Conservation (phyloP, 2,797 vertebrate genomes). For the Cheirogaleus major region DNA sequence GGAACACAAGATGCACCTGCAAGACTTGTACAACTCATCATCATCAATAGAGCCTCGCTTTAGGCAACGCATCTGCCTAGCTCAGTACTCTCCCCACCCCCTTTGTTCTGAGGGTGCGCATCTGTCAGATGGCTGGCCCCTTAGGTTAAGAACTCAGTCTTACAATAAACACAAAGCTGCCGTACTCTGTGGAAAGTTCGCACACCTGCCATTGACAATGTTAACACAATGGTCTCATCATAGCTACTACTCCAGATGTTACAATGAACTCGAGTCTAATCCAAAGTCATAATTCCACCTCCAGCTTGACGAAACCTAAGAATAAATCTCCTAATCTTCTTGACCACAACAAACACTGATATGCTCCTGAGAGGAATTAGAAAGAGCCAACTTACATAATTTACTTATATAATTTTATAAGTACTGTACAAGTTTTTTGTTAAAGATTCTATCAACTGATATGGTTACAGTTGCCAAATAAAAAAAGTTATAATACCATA, state of each 20-base stretch:
- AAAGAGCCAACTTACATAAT: not conserved
- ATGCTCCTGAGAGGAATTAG: not conserved
- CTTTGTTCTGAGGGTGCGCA: not conserved
- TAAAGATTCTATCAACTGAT: not conserved
- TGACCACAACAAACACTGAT: not conserved
- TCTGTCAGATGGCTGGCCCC: not conserved
- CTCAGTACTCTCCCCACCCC: not conserved
- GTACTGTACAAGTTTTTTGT: not conserved
- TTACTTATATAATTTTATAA: not conserved
- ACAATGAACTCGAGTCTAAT: not conserved
- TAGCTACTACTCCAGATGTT: not conserved
- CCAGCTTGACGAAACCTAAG: not conserved
- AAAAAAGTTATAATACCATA: not conserved
- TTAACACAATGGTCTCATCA: not conserved
- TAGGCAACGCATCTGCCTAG: rapidly evolving
- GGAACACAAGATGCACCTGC: not conserved
- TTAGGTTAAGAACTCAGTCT: not conserved
- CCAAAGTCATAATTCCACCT: not conserved
- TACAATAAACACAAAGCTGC: not conserved
- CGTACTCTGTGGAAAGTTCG: not conserved
- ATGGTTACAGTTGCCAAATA: not conserved
- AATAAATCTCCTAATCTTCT: not conserved
- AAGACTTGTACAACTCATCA: not conserved
- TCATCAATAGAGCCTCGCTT: not conserved
- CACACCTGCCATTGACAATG: not conserved